These are phyloP conservation scores for Blomia tropicalis DNA, from an alignment of 2,888 invertebrate species.

Conservation along the genomic window DNA sequence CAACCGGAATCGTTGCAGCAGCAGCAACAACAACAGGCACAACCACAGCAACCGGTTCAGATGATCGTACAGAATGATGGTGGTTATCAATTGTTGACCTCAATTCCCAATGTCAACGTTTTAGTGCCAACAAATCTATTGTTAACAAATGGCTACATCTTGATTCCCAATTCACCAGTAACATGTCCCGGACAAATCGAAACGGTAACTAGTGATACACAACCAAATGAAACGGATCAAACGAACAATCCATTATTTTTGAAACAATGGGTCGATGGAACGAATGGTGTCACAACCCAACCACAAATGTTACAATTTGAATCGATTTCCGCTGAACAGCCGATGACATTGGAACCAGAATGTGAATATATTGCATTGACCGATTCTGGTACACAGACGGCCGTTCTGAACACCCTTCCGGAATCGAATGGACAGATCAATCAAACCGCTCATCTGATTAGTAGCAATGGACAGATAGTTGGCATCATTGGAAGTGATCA, in stretches of 20 bases:
- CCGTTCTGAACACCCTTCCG: neutral
- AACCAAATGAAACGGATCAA: neutral
- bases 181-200: neutral
- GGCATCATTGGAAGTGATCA: slow-evolving; percentile 12
- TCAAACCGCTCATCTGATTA: slow-evolving; percentile 1
- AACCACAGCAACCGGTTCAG: neutral
- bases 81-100: neutral
- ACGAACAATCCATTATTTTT: neutral
- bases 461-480: slow-evolving; percentile 5
- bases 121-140: slow-evolving; percentile 23
- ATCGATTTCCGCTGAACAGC: neutral
- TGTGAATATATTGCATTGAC: slow-evolving; percentile 9
- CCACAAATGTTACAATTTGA: neutral
- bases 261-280: too few relatives aligned
- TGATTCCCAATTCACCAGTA: slow-evolving; percentile 17
- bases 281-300: neutral
- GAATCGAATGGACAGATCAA: neutral
- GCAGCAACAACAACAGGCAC: neutral
- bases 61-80: neutral
- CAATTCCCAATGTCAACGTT: slow-evolving; percentile 13
- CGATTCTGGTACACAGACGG: neutral
- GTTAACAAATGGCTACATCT: slow-evolving; percentile 17
- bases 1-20: neutral
- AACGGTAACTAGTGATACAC: neutral
- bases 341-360: too few relatives aligned